These are phyloP conservation scores for Brachionus plicatilis DNA, from an alignment of 1,140 invertebrate genomes.

Conservation along the genomic window DNA sequence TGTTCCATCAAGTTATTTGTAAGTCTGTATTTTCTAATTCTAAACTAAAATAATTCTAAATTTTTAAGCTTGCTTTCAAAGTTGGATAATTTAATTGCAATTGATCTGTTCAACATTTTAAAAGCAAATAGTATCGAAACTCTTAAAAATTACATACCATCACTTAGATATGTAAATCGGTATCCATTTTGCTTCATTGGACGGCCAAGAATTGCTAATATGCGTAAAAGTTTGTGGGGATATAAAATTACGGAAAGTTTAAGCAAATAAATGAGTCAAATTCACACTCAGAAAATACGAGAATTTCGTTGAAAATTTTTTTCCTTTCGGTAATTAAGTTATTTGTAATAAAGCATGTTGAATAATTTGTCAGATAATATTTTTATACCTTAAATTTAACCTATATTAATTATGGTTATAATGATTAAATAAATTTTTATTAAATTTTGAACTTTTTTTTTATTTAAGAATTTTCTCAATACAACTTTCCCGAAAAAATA, in stretches of 20 bases:
- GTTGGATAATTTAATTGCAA: neutral
- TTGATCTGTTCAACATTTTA: slow-evolving; percentile 4
- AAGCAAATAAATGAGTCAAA: neutral
- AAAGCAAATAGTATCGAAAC: slow-evolving; percentile 17
- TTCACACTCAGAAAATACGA: neutral
- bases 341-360: neutral
- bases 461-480: no score
- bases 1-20: slow-evolving; percentile 61
- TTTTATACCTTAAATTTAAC: neutral
- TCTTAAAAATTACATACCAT: slow-evolving; percentile 15
- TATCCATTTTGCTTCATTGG: slow-evolving; percentile 26
- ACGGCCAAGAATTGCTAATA: neutral
- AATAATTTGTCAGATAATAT: neutral
- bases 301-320: neutral
- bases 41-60: neutral
- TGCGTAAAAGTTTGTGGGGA: slow-evolving; percentile 17
- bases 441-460: neutral
- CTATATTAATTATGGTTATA: neutral
- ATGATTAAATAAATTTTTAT: neutral
- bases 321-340: neutral
- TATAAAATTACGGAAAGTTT: slow-evolving; percentile 8
- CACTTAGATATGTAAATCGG: neutral
- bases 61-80: slow-evolving; percentile 7
- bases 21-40: slow-evolving; percentile 48
- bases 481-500: neutral